phyloP scores from a whole-genome alignment of 2,888 invertebrate species.

The Mesodorylaimus sp. region DNA sequence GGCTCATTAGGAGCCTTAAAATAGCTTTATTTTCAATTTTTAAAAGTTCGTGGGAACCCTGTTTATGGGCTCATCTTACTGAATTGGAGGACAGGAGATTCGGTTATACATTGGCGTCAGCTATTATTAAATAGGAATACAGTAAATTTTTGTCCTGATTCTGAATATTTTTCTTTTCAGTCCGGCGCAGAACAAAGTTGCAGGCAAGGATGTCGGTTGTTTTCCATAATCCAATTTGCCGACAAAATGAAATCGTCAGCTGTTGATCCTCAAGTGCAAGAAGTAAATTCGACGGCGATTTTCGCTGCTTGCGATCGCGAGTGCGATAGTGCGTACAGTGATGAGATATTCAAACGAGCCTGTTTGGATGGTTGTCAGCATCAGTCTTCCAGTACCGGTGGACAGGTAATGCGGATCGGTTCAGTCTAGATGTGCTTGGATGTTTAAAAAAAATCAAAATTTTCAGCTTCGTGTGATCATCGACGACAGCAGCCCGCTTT shows the following conservation, averaged over 20 bases:
- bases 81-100: too few species aligned
- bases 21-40: too few species aligned
- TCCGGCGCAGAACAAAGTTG: neutral
- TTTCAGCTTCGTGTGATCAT: constrained; percentile 2
- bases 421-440: too few species aligned
- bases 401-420: too few species aligned
- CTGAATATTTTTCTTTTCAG: constrained; percentile 1
- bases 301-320: neutral
- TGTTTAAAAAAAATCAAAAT: neutral
- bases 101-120: too few species aligned
- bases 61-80: too few species aligned
- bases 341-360: neutral
- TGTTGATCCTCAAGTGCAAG: too few species aligned
- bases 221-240: constrained; percentile 3
- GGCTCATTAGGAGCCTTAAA: too few species aligned
- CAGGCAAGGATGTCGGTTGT: constrained; percentile 7
- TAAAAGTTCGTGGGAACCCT: too few species aligned
- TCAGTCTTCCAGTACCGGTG: too few species aligned
- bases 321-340: neutral
- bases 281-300: neutral
- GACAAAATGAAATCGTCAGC: neutral
- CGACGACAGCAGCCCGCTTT: constrained; percentile 3
- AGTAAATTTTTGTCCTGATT: too few species aligned
- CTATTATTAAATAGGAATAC: too few species aligned
- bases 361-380: neutral